Base-by-base conservation (phyloP, 2,888 invertebrate genomes). In the Parochlus steinenii region DNA sequence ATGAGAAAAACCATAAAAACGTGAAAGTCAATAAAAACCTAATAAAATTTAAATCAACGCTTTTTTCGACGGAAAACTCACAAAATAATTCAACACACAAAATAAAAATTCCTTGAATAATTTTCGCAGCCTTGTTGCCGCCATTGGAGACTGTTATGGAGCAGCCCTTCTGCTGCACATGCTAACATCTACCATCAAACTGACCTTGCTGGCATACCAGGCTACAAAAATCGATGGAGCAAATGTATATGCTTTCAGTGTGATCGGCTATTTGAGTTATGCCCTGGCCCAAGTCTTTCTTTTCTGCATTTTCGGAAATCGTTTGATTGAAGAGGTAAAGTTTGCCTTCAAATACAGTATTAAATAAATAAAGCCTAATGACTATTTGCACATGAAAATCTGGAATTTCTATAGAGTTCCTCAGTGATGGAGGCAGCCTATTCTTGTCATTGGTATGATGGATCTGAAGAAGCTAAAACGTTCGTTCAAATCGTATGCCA, bases 391-490 rank as follows among this genome's bases (percentile, higher is more conserved):
- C 11, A 28, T 28, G 14, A 19, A 12, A 6, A 16, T 29, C 19
- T 33, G 23, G 6, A 11, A 8, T 27, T 34, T 8, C 12, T 38
- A n/a, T 52, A 85, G 82, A 85, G 85, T 49, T 83, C 85, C 40
- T 85, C 85, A 3, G 85, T 86, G 5, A 85, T 85, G 85, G 85
- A 86, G 59, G 85, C 85, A 2, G 85, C 85, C 0, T 86, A 85
- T 59, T 82, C 82, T 31, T 85, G 85, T 48, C 83, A 83, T 44
- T 86, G 85, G 85, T 86, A 85, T 53, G 83, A 85, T 45, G 85
- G 85, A 5, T 83, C 83, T 0, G 85, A 86, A 50, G 85, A 86
- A 49, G 85, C 85, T 1, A 85, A 85, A 56, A 85, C 85, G 18
- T 86, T 86, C 52, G 83, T 86, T 2, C 85, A 85, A 58, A 86